Conservation (phyloP, 1,140 invertebrate species). For the Diplogasteroides magnus region DNA sequence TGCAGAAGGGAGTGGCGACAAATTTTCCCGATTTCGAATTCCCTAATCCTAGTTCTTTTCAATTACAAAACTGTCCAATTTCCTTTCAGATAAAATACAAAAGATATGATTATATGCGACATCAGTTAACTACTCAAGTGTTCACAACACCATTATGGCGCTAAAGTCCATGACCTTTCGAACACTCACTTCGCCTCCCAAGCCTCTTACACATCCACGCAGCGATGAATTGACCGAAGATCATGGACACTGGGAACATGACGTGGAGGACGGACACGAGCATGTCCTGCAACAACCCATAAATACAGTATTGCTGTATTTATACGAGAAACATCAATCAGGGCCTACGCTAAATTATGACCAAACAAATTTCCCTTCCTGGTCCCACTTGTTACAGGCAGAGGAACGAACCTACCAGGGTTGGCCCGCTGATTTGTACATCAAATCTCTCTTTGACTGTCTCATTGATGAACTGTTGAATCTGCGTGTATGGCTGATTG, state of each 20-base stretch:
- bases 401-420: slow-evolving; percentile 20
- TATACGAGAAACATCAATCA: not conserved
- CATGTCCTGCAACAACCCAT: slow-evolving; percentile 22
- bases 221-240: slow-evolving; percentile 36
- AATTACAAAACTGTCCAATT: too few species aligned
- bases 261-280: slow-evolving; percentile 35
- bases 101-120: too few species aligned
- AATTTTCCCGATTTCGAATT: too few species aligned
- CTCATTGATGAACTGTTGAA: slow-evolving; percentile 33
- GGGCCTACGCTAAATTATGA: not conserved
- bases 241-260: slow-evolving; percentile 33
- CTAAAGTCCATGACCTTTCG: too few species aligned
- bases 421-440: slow-evolving; percentile 15
- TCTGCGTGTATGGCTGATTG: slow-evolving; percentile 32
- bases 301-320: not conserved
- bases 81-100: too few species aligned
- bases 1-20: too few species aligned
- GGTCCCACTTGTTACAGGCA: not conserved
- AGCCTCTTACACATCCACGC: slow-evolving; percentile 33
- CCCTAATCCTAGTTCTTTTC: too few species aligned
- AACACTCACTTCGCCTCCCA: slow-evolving; percentile 23
- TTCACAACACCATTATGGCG: too few species aligned
- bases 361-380: too few species aligned
- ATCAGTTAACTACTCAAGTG: too few species aligned
- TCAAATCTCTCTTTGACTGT: slow-evolving; percentile 30